Conservation (phyloP, 2,113 vertebrate species). For the Dicerorhinus sumatrensis region DNA sequence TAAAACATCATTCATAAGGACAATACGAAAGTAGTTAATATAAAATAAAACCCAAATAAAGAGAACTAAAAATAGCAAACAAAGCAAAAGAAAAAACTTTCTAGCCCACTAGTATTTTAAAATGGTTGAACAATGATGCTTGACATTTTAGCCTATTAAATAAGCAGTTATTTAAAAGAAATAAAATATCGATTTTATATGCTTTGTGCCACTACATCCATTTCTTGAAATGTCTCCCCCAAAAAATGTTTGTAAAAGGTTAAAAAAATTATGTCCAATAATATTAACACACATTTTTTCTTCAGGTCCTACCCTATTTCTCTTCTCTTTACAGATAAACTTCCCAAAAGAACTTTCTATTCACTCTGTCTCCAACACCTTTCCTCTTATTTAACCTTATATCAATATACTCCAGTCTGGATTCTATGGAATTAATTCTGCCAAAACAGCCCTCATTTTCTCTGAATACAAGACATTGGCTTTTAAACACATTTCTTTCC, state of each 20-base stretch:
- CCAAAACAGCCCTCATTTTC: neutral
- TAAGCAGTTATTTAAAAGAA: neutral
- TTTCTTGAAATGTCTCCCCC: neutral
- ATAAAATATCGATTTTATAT: neutral
- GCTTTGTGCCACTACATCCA: neutral
- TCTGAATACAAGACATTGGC: neutral
- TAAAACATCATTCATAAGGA: neutral
- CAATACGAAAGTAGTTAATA: neutral
- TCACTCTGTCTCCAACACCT: neutral
- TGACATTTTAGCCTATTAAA: neutral
- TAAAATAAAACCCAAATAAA: neutral
- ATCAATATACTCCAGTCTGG: neutral
- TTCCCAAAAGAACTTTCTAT: neutral
- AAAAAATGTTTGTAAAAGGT: neutral
- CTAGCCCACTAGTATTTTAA: neutral
- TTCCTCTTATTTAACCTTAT: neutral
- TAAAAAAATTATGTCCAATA: neutral
- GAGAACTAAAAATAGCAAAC: neutral
- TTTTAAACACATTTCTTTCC: neutral
- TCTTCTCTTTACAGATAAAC: neutral
- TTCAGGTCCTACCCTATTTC: neutral
- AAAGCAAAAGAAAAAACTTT: neutral
- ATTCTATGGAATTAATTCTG: neutral
- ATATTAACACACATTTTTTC: neutral
- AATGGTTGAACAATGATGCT: neutral